These are phyloP conservation scores for Xestoiulus laeticollis DNA, from an alignment of 2,888 invertebrate genomes.

Conservation along the genomic window DNA sequence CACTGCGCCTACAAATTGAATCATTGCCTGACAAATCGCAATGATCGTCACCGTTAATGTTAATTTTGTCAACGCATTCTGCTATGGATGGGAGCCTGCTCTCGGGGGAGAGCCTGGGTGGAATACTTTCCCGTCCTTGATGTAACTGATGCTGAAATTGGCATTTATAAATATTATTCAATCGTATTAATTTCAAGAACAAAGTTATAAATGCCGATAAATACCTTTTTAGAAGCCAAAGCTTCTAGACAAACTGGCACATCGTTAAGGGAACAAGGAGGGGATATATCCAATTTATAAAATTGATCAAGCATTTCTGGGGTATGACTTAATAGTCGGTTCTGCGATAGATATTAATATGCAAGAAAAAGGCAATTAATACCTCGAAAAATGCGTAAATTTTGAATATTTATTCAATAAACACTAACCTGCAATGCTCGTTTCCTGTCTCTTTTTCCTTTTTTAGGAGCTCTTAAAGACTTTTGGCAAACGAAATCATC, in stretches of 20 bases:
- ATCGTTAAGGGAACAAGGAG: conserved; percentile 31
- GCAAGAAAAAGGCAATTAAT: no score
- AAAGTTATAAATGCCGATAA: neutral
- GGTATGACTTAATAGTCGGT: conserved; percentile 17
- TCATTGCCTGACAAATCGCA: neutral
- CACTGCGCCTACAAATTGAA: neutral
- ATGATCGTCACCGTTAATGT: neutral
- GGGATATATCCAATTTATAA: conserved; percentile 19
- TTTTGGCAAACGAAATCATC: neutral
- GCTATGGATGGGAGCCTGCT: neutral
- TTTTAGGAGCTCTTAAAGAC: neutral
- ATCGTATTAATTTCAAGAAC: neutral
- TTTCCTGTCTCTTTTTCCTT: conserved; percentile 34
- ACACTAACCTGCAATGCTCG: conserved; percentile 16
- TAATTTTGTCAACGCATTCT: neutral
- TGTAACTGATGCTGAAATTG: neutral
- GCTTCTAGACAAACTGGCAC: conserved; percentile 15
- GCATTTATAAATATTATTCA: neutral
- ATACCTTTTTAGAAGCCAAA: conserved; percentile 48
- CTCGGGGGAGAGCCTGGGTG: neutral
- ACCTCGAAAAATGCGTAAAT: neutral
- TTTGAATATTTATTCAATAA: neutral
- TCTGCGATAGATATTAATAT: no score
- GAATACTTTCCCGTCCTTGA: neutral
- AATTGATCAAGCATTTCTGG: conserved; percentile 47